Conservation (phyloP, 2,113 vertebrate species). For the Caloenas nicobarica region DNA sequence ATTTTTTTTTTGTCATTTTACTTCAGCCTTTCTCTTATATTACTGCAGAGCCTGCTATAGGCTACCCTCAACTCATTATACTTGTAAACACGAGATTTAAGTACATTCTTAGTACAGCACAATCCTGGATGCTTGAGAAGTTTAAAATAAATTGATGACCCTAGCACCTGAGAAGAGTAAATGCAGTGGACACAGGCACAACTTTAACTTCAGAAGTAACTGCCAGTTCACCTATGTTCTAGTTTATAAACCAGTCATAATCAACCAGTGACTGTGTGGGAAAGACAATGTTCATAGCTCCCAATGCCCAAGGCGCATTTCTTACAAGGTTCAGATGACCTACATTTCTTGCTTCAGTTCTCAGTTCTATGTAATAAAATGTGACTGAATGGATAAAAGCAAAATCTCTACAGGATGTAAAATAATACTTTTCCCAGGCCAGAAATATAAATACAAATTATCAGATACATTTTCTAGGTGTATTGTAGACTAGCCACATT, state of each 20-base stretch:
- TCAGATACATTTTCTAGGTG: background rate
- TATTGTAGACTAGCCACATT: background rate
- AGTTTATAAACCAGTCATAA: background rate
- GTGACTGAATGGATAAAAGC: slow-evolving; percentile 6
- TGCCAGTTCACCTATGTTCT: background rate
- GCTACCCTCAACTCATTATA: background rate
- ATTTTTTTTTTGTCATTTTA: background rate
- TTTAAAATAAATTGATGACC: background rate
- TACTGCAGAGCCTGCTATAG: background rate
- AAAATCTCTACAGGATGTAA: background rate
- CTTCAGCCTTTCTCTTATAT: background rate
- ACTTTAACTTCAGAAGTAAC: background rate
- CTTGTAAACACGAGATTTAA: background rate
- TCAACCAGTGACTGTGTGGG: background rate
- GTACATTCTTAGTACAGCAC: background rate
- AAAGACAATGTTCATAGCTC: background rate
- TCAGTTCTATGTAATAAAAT: background rate
- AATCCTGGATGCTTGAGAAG: background rate
- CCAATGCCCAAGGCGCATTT: background rate
- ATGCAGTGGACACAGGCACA: background rate
- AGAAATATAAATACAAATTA: background rate
- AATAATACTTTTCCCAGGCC: background rate
- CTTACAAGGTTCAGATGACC: slow-evolving; percentile 20
- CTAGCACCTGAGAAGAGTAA: background rate
- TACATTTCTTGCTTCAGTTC: slow-evolving; percentile 43